Evolutionary conservation across 2,888 invertebrate species (phyloP).

Genomic region (Punctoribates punctum): DNA sequence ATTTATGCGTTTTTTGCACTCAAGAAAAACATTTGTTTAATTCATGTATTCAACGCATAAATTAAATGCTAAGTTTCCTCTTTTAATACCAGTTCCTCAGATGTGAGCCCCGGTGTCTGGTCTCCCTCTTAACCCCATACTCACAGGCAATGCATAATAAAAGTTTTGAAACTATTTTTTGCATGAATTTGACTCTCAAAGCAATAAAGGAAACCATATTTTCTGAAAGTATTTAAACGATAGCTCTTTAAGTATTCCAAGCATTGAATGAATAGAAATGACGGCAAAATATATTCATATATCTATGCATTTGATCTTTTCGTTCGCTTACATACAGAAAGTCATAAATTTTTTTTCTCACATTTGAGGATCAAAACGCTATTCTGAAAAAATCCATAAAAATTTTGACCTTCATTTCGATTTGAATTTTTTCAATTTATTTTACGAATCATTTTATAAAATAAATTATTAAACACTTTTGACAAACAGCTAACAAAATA

Average conservation of each 20-base stretch:
- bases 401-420: no score
- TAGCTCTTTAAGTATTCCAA: neutral
- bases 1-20: constrained; percentile 22
- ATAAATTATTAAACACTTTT: no score
- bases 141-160: neutral
- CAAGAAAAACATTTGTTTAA: constrained; percentile 1
- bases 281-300: neutral
- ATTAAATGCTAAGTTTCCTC: neutral
- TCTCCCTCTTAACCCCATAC: constrained; percentile 13
- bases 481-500: no score
- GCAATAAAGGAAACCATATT: constrained; percentile 10
- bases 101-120: neutral
- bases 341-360: neutral
- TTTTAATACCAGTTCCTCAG: neutral
- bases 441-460: no score
- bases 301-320: constrained; percentile 18
- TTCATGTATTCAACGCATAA: constrained; percentile 5
- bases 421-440: no score
- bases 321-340: neutral
- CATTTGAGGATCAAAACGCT: no score
- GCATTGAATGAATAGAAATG: neutral
- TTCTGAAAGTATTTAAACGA: neutral
- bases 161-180: neutral
- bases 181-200: constrained; percentile 4
- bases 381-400: no score